phyloP scores from a whole-genome alignment of 2,113 vertebrate genomes.

The Hiodon tergisus region DNA sequence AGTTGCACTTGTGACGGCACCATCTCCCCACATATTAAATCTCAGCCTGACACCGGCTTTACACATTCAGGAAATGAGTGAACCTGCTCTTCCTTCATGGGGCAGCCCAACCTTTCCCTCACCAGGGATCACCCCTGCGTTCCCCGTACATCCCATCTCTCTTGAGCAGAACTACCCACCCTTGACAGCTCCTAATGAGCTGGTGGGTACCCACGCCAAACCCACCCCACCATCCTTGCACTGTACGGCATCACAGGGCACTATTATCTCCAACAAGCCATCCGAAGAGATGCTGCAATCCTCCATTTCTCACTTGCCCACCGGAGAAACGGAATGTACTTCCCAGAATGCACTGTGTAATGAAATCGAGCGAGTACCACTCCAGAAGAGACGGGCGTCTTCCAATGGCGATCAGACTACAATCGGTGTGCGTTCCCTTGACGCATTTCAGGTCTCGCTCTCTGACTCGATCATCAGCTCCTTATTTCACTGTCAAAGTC shows the following conservation, averaged over 20 bases:
- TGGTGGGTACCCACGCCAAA: background rate
- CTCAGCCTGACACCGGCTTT: conserved; percentile 32
- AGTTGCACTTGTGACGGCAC: background rate
- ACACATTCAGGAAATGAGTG: conserved; percentile 18
- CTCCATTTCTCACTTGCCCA: background rate
- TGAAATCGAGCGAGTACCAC: background rate
- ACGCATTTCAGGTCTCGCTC: background rate
- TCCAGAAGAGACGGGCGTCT: background rate
- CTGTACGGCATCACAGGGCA: background rate
- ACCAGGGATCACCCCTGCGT: conserved; percentile 28
- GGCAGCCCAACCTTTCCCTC: conserved; percentile 25
- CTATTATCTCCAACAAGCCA: background rate
- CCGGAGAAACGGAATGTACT: background rate
- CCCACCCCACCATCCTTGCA: background rate
- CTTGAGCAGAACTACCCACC: background rate
- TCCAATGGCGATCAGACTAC: background rate
- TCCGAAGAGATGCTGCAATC: background rate
- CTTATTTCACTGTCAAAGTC: background rate
- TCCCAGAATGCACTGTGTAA: background rate
- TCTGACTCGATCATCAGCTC: conserved; percentile 5
- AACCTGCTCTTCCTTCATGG: conserved; percentile 9
- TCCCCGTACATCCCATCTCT: conserved; percentile 20
- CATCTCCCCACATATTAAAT: conserved; percentile 19
- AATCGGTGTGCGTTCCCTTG: background rate
- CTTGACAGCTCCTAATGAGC: background rate